phyloP scores from a whole-genome alignment of 2,888 invertebrate genomes.

The Subacronicta megacephala region DNA sequence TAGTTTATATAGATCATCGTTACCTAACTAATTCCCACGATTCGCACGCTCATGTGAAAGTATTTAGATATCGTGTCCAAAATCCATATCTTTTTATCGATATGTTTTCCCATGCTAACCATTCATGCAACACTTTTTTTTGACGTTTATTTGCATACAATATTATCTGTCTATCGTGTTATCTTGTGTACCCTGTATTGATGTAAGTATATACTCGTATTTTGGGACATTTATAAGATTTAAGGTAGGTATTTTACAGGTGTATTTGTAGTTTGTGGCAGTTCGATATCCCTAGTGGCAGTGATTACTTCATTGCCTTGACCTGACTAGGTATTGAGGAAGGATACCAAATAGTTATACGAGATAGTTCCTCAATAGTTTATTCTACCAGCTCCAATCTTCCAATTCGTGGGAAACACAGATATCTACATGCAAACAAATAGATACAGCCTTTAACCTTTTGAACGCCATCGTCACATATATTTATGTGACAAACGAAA shows the following conservation, averaged over 20 bases:
- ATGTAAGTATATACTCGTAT: slow-evolving; percentile 15
- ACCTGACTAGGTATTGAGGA: background rate
- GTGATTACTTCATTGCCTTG: background rate
- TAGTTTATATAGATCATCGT: slow-evolving; percentile 70
- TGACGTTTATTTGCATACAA: slow-evolving; percentile 69
- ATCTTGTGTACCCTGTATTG: slow-evolving; percentile 35
- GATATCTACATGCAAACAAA: too few relatives aligned
- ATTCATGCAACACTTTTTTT: slow-evolving; percentile 69
- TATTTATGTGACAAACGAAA: too few relatives aligned
- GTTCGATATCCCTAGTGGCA: too few relatives aligned
- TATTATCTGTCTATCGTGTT: slow-evolving; percentile 56
- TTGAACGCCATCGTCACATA: too few relatives aligned
- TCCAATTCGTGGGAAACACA: too few relatives aligned
- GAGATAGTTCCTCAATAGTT: too few relatives aligned
- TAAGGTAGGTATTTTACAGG: slow-evolving; percentile 5
- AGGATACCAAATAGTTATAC: too few relatives aligned
- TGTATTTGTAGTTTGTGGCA: slow-evolving; percentile 4
- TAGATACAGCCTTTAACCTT: too few relatives aligned
- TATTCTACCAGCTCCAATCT: too few relatives aligned
- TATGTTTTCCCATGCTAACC: slow-evolving; percentile 75
- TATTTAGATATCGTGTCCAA: slow-evolving; percentile 71
- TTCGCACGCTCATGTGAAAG: slow-evolving; percentile 75
- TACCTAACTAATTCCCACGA: slow-evolving; percentile 79
- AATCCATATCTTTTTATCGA: slow-evolving; percentile 76
- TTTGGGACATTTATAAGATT: slow-evolving; percentile 7